A percentile compares a stretch with the other conserved stretches of the same genome.
These are phyloP conservation scores for Loriculus beryllinus DNA, from an alignment of 2,797 vertebrate genomes.

Conservation along the genomic window DNA sequence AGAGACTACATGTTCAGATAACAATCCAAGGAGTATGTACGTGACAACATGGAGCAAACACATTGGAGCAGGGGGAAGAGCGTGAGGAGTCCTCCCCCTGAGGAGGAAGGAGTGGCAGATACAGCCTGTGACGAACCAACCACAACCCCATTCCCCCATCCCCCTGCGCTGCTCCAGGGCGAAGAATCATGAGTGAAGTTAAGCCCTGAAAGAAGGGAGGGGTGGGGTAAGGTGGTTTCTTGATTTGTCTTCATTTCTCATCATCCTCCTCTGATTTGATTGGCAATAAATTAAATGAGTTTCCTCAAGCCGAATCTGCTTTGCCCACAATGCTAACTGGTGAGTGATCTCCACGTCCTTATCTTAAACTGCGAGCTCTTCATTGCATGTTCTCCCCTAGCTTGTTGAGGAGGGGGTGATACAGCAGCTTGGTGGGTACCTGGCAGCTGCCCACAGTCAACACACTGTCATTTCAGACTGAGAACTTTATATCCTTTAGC, in stretches of 20 bases:
- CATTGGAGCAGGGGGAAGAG: not conserved
- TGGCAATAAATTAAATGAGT: not conserved
- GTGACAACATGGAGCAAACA: not conserved
- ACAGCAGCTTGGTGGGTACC: not conserved
- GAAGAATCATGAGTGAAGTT: not conserved
- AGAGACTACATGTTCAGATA: not conserved
- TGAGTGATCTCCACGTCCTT: not conserved
- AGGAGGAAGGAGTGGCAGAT: not conserved
- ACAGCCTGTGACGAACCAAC: rapidly evolving
- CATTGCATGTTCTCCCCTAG: not conserved
- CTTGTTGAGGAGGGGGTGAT: not conserved
- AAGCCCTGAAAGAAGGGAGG: not conserved
- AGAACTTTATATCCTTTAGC: not conserved
- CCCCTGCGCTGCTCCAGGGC: rapidly evolving
- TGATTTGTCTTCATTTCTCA: not conserved
- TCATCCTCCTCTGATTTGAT: not conserved
- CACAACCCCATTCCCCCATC: not conserved
- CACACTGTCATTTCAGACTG: not conserved
- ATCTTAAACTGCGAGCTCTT: not conserved
- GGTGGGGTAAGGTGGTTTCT: not conserved
- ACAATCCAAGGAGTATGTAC: not conserved
- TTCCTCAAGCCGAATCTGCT: not conserved
- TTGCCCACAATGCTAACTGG: not conserved
- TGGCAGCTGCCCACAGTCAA: not conserved
- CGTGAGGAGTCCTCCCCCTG: not conserved